Percentiles rank a stretch among this genome's conserved stretches.
Evolutionary conservation across 2,888 invertebrate species (phyloP).

Genomic region (Caenorhabditis macrosperma): DNA sequence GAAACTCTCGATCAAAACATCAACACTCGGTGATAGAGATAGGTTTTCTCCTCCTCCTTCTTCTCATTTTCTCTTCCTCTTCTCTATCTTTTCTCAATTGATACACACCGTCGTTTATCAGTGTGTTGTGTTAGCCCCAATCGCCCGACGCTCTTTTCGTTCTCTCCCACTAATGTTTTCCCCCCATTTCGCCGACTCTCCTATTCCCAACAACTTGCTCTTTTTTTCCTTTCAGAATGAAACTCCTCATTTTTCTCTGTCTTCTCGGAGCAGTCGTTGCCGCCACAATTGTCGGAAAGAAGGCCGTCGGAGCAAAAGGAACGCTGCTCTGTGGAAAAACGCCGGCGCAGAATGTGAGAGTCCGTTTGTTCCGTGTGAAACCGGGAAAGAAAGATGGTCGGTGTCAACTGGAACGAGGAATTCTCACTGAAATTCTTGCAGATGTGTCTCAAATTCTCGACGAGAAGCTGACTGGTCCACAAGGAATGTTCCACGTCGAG

Average conservation of each 20-base stretch:
- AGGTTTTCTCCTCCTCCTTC: constrained; percentile 14
- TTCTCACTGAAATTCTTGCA: constrained; percentile 8
- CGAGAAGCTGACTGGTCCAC: constrained; percentile 60
- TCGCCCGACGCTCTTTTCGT: constrained; percentile 26
- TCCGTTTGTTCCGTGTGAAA: constrained; percentile 67
- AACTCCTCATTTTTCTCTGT: constrained; percentile 31
- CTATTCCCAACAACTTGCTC: not conserved
- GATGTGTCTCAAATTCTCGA: constrained; percentile 66
- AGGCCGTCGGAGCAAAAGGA: constrained; percentile 63
- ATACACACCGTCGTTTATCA: constrained; percentile 56
- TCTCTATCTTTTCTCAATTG: constrained; percentile 26
- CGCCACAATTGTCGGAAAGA: constrained; percentile 53
- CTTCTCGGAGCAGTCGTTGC: constrained; percentile 17
- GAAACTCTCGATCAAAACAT: constrained; percentile 43
- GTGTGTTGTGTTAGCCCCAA: constrained; percentile 47
- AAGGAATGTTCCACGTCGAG: constrained; percentile 70
- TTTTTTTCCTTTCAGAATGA: constrained; percentile 37
- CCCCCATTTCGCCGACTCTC: constrained; percentile 10
- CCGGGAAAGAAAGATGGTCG: constrained; percentile 65
- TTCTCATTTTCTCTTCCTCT: constrained; percentile 8
- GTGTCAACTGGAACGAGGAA: not conserved
- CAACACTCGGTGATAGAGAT: constrained; percentile 19
- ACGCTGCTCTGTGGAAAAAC: constrained; percentile 65
- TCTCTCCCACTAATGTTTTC: constrained; percentile 34
- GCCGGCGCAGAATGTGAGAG: constrained; percentile 65